Conservation (phyloP, 37 sponge, comb jelly and placozoan species). For the Petrosia ficiformis region DNA sequence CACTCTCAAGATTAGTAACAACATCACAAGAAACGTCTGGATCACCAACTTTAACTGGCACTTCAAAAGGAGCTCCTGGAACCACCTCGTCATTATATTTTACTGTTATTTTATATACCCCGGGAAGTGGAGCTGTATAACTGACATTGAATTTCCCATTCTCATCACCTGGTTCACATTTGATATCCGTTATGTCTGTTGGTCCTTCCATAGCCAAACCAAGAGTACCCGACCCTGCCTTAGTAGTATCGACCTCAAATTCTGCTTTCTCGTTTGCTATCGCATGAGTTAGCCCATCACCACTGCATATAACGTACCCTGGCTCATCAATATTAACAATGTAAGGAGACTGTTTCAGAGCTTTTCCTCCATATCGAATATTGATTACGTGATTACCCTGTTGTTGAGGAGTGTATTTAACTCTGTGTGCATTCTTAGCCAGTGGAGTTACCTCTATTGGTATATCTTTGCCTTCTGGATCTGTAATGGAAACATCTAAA, state of each 20-base stretch:
- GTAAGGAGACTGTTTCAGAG: conserved; percentile 61
- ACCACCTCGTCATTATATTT: neutral
- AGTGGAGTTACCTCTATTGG: conserved; percentile 5
- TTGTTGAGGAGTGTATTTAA: conserved; percentile 27
- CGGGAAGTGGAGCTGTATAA: neutral
- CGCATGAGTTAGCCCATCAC: conserved; percentile 66
- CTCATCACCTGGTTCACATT: conserved; percentile 26
- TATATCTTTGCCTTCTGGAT: conserved; percentile 26
- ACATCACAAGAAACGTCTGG: conserved; percentile 75
- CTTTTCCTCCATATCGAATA: conserved; percentile 28
- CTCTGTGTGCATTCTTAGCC: neutral
- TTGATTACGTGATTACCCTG: conserved; percentile 47
- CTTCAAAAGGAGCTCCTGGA: neutral
- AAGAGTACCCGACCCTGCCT: conserved; percentile 57
- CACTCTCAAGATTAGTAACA: conserved; percentile 31
- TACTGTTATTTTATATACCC: neutral
- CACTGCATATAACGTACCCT: conserved; percentile 51
- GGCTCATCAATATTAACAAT: conserved; percentile 59
- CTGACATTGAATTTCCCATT: conserved; percentile 18
- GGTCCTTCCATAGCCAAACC: conserved; percentile 27
- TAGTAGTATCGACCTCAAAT: conserved; percentile 44
- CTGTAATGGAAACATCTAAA: conserved; percentile 28
- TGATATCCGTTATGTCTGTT: neutral
- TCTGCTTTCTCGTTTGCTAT: conserved; percentile 28
- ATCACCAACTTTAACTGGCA: neutral